Evolutionary conservation across 2,888 invertebrate genomes (phyloP), one percentile per base, ranked within the genome.

Genomic region (Eupithecia inturbata): DNA sequence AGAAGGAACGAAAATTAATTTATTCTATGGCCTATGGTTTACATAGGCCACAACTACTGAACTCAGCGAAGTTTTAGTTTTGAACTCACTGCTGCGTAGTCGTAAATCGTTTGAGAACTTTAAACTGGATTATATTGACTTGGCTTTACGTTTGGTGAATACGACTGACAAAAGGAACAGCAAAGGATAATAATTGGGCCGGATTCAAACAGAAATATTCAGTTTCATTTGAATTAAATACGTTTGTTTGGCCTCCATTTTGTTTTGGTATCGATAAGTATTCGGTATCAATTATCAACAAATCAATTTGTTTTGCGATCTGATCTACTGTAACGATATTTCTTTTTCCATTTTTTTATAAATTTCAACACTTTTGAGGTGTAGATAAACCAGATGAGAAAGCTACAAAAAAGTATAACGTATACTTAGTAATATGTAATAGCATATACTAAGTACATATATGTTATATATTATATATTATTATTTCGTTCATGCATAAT

Each of bases 161-260:
- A n/a, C 4, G 12, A 14, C 4, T 57, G 14, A 60, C 2, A 62
- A 62, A 62, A 7, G 5, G 22, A 31, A 31, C 62, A 7, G 26
- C 28, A 62, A 19, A 62, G 0, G 31, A 22, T 31, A 62, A 57
- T 57, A 62, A 57, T 57, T 26, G 26, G 22, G 57, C 26, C 22
- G 26, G 57, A 62, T 16, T 62, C 62, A 62, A 62, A 31, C 31
- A 62, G 31, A 31, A 19, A 12, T 19, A 31, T 62, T 7, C 19
- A 31, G 62, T 62, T 62, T 62, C 62, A 62, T 31, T 62, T 1
- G 6, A 62, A 19, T 19, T 62, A 31, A 31, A 62, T 62, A 62
- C 1, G 62, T 62, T 31, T 70, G 62, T 62, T 31, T 70, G 49
- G 19, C 31, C 49, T 64, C 26, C 49, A 67, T 67, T 66, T 66